These are phyloP conservation scores for Xanthia togata DNA, from an alignment of 2,888 invertebrate genomes.

Conservation along the genomic window DNA sequence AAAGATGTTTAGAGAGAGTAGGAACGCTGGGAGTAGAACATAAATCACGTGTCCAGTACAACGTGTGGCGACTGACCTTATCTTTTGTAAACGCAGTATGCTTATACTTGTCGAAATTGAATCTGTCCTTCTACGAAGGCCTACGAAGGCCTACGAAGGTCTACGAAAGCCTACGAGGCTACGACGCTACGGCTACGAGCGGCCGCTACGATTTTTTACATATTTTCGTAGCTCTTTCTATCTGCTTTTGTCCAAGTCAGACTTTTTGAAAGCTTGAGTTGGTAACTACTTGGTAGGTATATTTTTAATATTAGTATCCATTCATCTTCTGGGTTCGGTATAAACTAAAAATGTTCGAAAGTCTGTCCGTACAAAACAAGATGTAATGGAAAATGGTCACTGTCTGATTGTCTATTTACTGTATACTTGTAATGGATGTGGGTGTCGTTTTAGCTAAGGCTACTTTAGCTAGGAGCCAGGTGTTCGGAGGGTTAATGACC, in stretches of 20 bases:
- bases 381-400: neutral
- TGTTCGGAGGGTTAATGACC: constrained; percentile 44
- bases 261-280: constrained; percentile 28
- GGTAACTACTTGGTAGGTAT: neutral
- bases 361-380: no score
- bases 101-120: constrained; percentile 25
- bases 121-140: constrained; percentile 24
- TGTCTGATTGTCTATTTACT: constrained; percentile 13
- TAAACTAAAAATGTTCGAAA: neutral
- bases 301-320: neutral
- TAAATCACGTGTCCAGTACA: constrained; percentile 54
- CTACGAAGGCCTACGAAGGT: constrained; percentile 25
- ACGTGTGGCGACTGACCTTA: constrained; percentile 26
- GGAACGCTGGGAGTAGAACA: constrained; percentile 38
- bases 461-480: constrained; percentile 38
- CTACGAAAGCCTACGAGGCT: constrained; percentile 9
- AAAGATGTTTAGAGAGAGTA: constrained; percentile 50
- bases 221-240: constrained; percentile 16
- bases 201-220: constrained; percentile 28
- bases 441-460: constrained; percentile 5
- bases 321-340: neutral
- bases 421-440: neutral
- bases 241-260: constrained; percentile 38
- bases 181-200: constrained; percentile 40
- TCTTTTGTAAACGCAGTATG: constrained; percentile 42